Evolutionary conservation across 2,797 vertebrate species (phyloP).

Genomic region (Artibeus jamaicensis): DNA sequence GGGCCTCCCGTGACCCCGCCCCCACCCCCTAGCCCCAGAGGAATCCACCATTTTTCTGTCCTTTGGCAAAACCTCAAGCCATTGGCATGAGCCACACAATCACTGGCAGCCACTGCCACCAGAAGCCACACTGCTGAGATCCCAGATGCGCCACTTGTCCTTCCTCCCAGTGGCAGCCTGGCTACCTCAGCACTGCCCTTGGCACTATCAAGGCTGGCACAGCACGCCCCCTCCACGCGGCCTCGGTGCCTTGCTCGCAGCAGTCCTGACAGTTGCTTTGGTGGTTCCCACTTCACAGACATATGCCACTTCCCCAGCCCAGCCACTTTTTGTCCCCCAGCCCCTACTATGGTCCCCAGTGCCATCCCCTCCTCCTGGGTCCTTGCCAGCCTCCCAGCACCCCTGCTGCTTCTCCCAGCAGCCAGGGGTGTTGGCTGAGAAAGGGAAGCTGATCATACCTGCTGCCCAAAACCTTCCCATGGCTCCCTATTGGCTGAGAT

Average conservation of each 20-base stretch:
- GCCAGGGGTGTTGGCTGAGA: background rate
- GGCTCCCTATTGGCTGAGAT: background rate
- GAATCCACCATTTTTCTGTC: fast-evolving
- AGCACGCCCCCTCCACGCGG: fast-evolving
- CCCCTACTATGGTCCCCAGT: background rate
- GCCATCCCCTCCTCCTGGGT: background rate
- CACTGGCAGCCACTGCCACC: background rate
- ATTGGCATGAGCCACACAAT: background rate
- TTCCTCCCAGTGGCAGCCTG: background rate
- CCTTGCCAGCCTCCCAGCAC: background rate
- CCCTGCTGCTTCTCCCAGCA: background rate
- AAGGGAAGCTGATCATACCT: background rate
- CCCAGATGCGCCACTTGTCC: fast-evolving
- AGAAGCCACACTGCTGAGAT: background rate
- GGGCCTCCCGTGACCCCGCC: too few species aligned
- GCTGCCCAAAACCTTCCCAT: background rate
- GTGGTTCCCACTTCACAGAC: background rate
- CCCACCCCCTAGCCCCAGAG: background rate
- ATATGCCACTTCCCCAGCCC: background rate
- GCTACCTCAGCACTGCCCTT: background rate
- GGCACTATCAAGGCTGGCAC: background rate
- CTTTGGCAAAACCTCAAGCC: background rate
- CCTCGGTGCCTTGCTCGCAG: background rate
- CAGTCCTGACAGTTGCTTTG: background rate
- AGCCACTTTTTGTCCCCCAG: background rate